Evolutionary conservation across 2,113 vertebrate species (phyloP).

Genomic region (Notothenia rossii): DNA sequence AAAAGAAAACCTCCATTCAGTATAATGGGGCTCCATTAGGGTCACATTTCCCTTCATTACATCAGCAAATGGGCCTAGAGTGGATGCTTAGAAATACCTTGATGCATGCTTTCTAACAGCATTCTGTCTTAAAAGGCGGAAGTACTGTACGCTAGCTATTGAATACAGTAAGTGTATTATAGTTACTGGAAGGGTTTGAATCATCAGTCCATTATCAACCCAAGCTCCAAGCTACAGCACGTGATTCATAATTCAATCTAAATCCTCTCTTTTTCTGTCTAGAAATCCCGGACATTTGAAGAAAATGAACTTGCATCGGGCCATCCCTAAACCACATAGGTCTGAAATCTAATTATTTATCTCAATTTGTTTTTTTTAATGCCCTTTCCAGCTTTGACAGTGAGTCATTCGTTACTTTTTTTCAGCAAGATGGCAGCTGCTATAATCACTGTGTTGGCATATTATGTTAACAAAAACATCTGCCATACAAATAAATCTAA

Average conservation of each 20-base stretch:
- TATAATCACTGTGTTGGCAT: constrained; percentile 42
- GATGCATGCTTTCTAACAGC: constrained; percentile 55
- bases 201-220: constrained; percentile 13
- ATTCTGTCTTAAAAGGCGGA: constrained; percentile 33
- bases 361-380: constrained; percentile 20
- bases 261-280: constrained; percentile 80
- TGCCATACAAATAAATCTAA: constrained; percentile 1
- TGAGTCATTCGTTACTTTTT: constrained; percentile 56
- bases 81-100: constrained; percentile 59
- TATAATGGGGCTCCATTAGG: constrained; percentile 63
- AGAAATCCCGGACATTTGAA: constrained; percentile 91
- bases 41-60: constrained; percentile 68
- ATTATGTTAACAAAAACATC: constrained; percentile 21
- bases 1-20: constrained; percentile 37
- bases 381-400: constrained; percentile 31
- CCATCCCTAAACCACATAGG: constrained; percentile 92
- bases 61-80: constrained; percentile 67
- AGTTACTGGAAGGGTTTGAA: constrained; percentile 7
- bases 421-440: constrained; percentile 30
- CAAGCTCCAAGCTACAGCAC: not conserved
- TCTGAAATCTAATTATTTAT: constrained; percentile 79
- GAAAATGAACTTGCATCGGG: constrained; percentile 88
- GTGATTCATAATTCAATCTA: constrained; percentile 49
- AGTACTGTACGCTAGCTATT: not conserved
- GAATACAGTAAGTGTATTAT: constrained; percentile 13